These are phyloP conservation scores for Phyllostomus discolor DNA, from an alignment of 2,113 vertebrate species.

Conservation along the genomic window DNA sequence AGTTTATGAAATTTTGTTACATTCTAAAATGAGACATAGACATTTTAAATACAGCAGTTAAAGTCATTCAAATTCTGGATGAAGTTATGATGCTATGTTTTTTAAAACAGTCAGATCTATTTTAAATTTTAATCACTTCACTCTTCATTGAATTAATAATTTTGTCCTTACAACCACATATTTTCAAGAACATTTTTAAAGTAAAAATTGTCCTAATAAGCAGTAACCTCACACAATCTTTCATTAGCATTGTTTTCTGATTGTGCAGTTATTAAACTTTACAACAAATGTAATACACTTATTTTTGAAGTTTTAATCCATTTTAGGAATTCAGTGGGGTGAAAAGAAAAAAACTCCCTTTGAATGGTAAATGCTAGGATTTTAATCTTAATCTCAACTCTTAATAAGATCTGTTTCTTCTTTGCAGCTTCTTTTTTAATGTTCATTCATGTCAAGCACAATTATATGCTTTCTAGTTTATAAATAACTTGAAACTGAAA, in stretches of 20 bases:
- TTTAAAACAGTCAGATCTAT: background rate
- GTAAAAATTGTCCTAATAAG: background rate
- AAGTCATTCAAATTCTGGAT: background rate
- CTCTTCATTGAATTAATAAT: background rate
- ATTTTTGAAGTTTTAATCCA: constrained; percentile 33
- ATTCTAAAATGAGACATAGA: background rate
- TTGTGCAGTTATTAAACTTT: background rate
- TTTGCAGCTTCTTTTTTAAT: background rate
- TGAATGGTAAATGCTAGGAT: background rate
- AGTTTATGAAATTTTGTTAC: constrained; percentile 22
- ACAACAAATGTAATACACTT: background rate
- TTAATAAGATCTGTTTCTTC: background rate
- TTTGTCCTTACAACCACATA: background rate
- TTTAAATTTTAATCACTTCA: background rate
- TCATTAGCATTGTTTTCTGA: background rate
- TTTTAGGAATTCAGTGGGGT: background rate
- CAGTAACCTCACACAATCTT: background rate
- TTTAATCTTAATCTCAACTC: constrained; percentile 26
- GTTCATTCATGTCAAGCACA: background rate
- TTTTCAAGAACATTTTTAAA: background rate
- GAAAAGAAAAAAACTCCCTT: background rate
- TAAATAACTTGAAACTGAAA: background rate
- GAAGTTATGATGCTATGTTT: background rate
- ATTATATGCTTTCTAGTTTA: background rate
- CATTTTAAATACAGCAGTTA: constrained; percentile 3